Evolutionary conservation across 1,140 invertebrate species (phyloP).

Genomic region (Teleopsis dalmanni): DNA sequence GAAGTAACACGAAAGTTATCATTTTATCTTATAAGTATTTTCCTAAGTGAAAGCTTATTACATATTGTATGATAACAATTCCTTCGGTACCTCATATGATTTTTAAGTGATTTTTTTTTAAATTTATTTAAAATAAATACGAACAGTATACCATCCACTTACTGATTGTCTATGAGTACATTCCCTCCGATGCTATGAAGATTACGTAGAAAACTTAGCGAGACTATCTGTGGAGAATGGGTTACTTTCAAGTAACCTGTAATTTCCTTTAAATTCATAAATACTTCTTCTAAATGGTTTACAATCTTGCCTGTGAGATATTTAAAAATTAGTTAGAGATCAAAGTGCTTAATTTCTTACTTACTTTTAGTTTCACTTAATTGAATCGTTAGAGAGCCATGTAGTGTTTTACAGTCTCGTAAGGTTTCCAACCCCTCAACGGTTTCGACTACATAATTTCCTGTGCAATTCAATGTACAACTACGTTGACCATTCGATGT

Average conservation of each 20-base stretch:
- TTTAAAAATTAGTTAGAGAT: not conserved
- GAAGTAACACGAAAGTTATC: too few species aligned
- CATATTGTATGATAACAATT: too few species aligned
- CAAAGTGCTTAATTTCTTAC: not conserved
- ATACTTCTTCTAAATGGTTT: constrained; percentile 56
- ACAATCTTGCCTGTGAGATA: constrained; percentile 25
- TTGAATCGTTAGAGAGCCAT: constrained; percentile 33
- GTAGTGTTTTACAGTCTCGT: constrained; percentile 26
- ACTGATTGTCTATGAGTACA: constrained; percentile 29
- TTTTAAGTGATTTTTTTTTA: too few species aligned
- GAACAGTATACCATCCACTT: too few species aligned
- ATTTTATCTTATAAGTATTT: too few species aligned
- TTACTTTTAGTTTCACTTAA: constrained; percentile 26
- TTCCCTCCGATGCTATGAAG: constrained; percentile 29
- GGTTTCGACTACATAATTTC: constrained; percentile 21
- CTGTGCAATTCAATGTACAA: constrained; percentile 25
- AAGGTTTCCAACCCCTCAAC: constrained; percentile 17
- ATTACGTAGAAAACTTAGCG: constrained; percentile 66
- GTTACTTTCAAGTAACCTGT: constrained; percentile 70
- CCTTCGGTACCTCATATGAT: too few species aligned
- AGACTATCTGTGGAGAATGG: constrained; percentile 67
- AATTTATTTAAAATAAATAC: too few species aligned
- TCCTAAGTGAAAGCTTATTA: too few species aligned
- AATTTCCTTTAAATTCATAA: constrained; percentile 69
- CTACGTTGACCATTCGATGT: constrained; percentile 10